Conservation (phyloP, 2,797 vertebrate genomes). For the Hyperoplus lanceolatus region DNA sequence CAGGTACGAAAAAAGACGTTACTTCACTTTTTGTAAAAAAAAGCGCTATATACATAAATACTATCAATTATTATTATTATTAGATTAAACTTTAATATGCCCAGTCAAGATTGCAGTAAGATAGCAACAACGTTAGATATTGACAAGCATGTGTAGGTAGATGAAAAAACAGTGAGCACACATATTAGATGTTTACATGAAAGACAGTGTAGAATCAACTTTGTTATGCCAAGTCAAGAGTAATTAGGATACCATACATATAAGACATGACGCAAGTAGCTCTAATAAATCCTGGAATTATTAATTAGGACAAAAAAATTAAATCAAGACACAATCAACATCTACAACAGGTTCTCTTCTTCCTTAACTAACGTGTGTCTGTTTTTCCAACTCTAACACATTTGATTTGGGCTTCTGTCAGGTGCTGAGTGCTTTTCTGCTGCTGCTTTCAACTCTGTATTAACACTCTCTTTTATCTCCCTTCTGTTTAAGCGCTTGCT, state of each 20-base stretch:
- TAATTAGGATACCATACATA: neutral
- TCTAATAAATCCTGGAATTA: too few relatives aligned
- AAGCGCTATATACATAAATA: too few relatives aligned
- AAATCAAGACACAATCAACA: conserved; percentile 4
- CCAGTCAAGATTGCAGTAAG: neutral
- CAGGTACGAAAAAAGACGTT: conserved; percentile 83
- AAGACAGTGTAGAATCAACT: too few relatives aligned
- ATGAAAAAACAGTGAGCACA: too few relatives aligned
- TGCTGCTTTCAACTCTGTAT: conserved; percentile 48
- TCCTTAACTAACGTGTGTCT: conserved; percentile 63
- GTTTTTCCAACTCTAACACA: conserved; percentile 65
- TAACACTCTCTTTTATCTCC: conserved; percentile 19
- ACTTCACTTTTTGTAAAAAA: too few relatives aligned
- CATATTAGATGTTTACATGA: too few relatives aligned
- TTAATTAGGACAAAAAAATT: too few relatives aligned
- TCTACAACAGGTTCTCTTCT: conserved; percentile 40
- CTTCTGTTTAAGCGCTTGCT: conserved; percentile 49
- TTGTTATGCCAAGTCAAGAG: too few relatives aligned
- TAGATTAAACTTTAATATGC: neutral
- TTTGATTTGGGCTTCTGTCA: conserved; percentile 51
- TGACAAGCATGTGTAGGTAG: neutral
- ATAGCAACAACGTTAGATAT: neutral
- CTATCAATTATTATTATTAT: too few relatives aligned
- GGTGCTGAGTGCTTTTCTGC: conserved; percentile 49
- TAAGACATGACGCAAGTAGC: neutral